Evolutionary conservation across 1,140 invertebrate species (phyloP), one percentile per base, ranked within the genome.

Genomic region (Probaryconus sp.): DNA sequence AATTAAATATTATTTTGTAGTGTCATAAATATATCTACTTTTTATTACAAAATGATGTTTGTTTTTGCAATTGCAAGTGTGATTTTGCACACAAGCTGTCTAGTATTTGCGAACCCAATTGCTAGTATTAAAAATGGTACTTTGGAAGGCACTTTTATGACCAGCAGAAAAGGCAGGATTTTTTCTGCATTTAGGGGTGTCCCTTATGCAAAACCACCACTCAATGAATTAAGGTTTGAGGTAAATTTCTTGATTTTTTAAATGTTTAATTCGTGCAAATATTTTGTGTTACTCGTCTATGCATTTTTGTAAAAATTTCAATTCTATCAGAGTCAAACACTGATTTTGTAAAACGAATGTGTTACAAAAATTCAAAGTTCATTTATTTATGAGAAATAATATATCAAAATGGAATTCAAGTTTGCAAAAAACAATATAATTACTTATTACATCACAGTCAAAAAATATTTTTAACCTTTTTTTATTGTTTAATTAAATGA

Each of bases 171-270:
- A 0, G 86, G 82, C 3, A 79, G 79, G 51, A 73, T 79, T n/a
- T 87, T 91, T 40, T 79, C 88, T 31, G 85, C 81, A 1, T 91
- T 90, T 72, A 77, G 86, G n/a, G 89, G 89, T 20, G 89, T 91
- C 40, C 90, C 90, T 2, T 91, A 89, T 48, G 90, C 91, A 5
- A 76, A 87, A 21, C 89, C 91, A 13, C 91, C 90, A 2, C 21
- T 91, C 3, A 83, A 84, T 3, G 72, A 88, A n/a, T 78, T 90
- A 2, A 79, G 91, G 70, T 91, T 91, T 56, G 76, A 88, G 85
- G 89, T 90, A 81, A 83, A 51, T 28, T 37, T 35, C 6, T 21
- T 30, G 5, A 60, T 7, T 40, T 60, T 33, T 14, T 16, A 14
- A 6, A 40, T 35, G 3, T 24, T 13, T 35, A 35, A 35, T 3